Conservation (phyloP, 2,113 vertebrate genomes). For the Spea bombifrons region DNA sequence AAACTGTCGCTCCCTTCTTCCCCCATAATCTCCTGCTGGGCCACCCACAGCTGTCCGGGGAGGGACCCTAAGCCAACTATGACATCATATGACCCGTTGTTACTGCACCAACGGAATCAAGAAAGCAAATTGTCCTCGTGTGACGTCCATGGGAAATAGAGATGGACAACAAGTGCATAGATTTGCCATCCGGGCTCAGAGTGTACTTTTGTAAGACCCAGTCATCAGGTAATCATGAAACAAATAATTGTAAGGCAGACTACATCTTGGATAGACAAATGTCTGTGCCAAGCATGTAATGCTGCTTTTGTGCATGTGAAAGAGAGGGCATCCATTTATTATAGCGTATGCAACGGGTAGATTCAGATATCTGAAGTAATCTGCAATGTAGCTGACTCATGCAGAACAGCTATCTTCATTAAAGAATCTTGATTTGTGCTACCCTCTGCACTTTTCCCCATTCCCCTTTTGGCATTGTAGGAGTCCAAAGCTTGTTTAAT, state of each 20-base stretch:
- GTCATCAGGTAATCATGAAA: background rate
- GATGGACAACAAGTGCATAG: slow-evolving; percentile 7
- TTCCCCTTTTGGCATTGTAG: too few relatives aligned
- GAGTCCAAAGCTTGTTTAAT: too few relatives aligned
- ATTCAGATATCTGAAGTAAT: too few relatives aligned
- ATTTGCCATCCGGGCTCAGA: slow-evolving; percentile 5
- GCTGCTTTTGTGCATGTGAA: too few relatives aligned
- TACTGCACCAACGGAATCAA: slow-evolving; percentile 51
- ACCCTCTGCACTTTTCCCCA: too few relatives aligned
- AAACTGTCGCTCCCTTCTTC: slow-evolving; percentile 15
- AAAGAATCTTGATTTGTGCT: too few relatives aligned
- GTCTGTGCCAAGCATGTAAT: background rate
- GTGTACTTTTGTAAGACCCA: background rate
- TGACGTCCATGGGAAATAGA: slow-evolving; percentile 37
- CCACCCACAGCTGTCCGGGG: slow-evolving; percentile 69
- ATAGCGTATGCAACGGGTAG: too few relatives aligned
- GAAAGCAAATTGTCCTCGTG: slow-evolving; percentile 56
- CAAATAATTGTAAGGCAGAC: background rate
- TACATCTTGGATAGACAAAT: background rate
- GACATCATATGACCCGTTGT: slow-evolving; percentile 62
- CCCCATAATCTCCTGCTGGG: slow-evolving; percentile 52
- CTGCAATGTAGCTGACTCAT: too few relatives aligned
- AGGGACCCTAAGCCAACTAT: slow-evolving; percentile 67
- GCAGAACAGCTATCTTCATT: too few relatives aligned
- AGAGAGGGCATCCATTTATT: too few relatives aligned